phyloP scores from a whole-genome alignment of 92 coral and sea anemone genomes.

The Bergia puertoricense region DNA sequence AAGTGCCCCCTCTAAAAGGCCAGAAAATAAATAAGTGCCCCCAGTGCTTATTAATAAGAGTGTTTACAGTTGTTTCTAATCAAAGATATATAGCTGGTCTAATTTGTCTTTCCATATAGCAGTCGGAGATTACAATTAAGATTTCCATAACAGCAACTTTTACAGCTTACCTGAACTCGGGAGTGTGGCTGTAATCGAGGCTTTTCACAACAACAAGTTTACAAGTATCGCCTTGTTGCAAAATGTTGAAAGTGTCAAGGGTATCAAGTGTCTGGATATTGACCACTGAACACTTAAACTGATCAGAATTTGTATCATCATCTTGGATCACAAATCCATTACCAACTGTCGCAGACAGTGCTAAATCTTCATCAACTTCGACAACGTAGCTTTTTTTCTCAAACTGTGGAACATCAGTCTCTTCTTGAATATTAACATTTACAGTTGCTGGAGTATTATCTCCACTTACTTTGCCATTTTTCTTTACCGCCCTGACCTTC shows the following conservation, averaged over 20 bases:
- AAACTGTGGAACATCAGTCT: constrained; percentile 70
- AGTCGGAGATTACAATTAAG: too few relatives aligned
- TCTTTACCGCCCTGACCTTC: constrained; percentile 57
- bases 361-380: constrained; percentile 44
- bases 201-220: constrained; percentile 23
- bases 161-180: constrained; percentile 46
- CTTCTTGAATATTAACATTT: constrained; percentile 47
- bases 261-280: constrained; percentile 40
- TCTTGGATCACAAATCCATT: constrained; percentile 46
- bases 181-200: constrained; percentile 45
- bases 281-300: constrained; percentile 57
- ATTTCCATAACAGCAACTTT: not conserved
- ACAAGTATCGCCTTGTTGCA: constrained; percentile 42
- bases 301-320: constrained; percentile 45
- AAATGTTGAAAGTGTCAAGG: constrained; percentile 31
- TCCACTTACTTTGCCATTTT: not conserved
- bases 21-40: too few relatives aligned
- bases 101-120: too few relatives aligned
- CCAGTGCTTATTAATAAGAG: too few relatives aligned
- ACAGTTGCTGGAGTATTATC: constrained; percentile 52
- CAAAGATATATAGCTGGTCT: too few relatives aligned
- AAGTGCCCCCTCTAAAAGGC: too few relatives aligned
- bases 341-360: constrained; percentile 47
- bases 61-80: too few relatives aligned
- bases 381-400: constrained; percentile 39